phyloP scores from a whole-genome alignment of 2,113 vertebrate species.

The Amblyopsis rosae region DNA sequence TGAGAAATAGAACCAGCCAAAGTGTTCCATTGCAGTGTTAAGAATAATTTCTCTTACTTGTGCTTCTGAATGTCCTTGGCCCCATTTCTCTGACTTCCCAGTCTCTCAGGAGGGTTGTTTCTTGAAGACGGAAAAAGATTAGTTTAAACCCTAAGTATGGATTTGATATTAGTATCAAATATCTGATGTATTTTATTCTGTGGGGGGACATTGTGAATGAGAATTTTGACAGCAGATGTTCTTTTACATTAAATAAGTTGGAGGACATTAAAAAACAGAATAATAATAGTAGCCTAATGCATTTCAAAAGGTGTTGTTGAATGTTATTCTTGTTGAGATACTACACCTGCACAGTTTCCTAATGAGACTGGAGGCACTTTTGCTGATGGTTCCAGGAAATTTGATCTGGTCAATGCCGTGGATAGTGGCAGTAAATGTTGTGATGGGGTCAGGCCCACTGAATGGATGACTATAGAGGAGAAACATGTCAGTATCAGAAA shows the following conservation, averaged over 20 bases:
- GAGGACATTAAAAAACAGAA: too few species aligned
- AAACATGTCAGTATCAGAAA: neutral
- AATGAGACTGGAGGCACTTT: constrained; percentile 70
- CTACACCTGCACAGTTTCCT: constrained; percentile 78
- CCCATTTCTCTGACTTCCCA: constrained; percentile 71
- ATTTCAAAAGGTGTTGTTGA: neutral
- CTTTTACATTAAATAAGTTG: constrained; percentile 15
- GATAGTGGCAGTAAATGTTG: constrained; percentile 64
- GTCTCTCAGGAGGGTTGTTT: constrained; percentile 74
- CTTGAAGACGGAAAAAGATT: constrained; percentile 53
- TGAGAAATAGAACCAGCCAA: constrained; percentile 5
- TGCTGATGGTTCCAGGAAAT: constrained; percentile 74
- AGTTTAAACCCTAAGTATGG: constrained; percentile 26
- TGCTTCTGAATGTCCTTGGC: constrained; percentile 78
- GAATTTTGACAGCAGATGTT: too few species aligned
- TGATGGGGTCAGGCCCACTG: constrained; percentile 61
- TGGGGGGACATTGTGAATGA: neutral
- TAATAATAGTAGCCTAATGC: neutral
- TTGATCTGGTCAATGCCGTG: constrained; percentile 73
- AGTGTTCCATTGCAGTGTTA: neutral
- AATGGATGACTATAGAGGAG: constrained; percentile 72
- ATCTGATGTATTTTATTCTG: neutral
- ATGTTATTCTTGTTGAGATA: neutral
- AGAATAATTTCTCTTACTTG: constrained; percentile 64
- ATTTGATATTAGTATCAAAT: constrained; percentile 18